Base-by-base conservation (phyloP, 2,113 vertebrate genomes). In the Gavia stellata region DNA sequence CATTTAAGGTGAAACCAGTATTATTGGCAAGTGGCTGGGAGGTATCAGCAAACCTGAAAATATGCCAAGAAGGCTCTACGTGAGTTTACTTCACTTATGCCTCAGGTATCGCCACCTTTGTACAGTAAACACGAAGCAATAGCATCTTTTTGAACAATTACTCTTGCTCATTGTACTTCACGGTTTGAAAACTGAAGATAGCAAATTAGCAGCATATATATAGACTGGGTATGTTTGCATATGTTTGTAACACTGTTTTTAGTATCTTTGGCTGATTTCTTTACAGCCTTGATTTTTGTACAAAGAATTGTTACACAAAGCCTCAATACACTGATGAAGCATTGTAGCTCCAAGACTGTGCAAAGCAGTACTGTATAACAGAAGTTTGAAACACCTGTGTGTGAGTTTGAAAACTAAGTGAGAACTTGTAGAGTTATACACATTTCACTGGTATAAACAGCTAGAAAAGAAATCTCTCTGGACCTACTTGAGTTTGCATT, bases 21-120 rank as follows among this genome's bases (percentile, higher is more conserved):
- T 36, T 61, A 87, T 28, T 4, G 5, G 10, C 59, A 79, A n/a
- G 17, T 28, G 8, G 20, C 17, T 67, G 53, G 33, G 34, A 73
- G 31, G 10, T 55, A 26, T 33, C 25, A 40, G 12, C 34, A 38
- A 58, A 17, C 7, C 19, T 75, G 58, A 44, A 74, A 58, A 38
- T 36, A 28, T 12, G 4, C n/a, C 26, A 49, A 5, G 53, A 59
- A 33, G n/a, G 5, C 4, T 56, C 18, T 49, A 40, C 1, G 0
- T 36, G 29, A 50, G n/a, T 73, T 55, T 38, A 42, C 14, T 42
- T 61, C n/a, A 56, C 15, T 50, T 33, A 33, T 31, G n/a, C 15
- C 17, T 80, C n/a, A 16, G 19, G 42, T 67, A 9, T 11, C 7
- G n/a, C 31, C 53, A 49, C 34, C 14, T 65, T 52, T 15, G 26